phyloP scores from a whole-genome alignment of 2,888 invertebrate genomes.

The Drosophila greeni region DNA sequence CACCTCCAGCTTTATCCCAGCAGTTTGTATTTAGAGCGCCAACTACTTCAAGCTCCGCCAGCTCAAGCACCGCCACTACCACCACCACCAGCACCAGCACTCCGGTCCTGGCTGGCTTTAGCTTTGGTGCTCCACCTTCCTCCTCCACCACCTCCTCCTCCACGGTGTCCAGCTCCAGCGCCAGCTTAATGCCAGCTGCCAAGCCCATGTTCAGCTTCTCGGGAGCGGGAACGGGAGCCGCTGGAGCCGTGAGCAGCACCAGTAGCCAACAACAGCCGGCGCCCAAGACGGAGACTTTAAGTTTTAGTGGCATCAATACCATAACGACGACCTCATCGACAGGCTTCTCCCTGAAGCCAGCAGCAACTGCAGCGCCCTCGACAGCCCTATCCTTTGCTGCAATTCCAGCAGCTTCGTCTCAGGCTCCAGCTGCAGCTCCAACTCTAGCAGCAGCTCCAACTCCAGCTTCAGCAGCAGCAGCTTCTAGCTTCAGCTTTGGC shows the following conservation, averaged over 20 bases:
- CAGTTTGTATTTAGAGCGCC: conserved; percentile 26
- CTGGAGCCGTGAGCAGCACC: conserved; percentile 25
- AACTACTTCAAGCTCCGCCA: conserved; percentile 4
- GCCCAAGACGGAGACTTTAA: background rate
- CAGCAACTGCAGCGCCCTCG: background rate
- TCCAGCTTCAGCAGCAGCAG: background rate
- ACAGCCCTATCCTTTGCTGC: background rate
- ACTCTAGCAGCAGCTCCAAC: conserved; percentile 1
- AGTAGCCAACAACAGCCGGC: conserved; percentile 22
- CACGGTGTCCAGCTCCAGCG: conserved; percentile 40
- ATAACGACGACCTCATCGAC: conserved; percentile 12
- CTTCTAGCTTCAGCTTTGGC: conserved; percentile 23
- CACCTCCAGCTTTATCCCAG: background rate
- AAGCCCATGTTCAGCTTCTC: conserved; percentile 36
- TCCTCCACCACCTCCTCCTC: conserved; percentile 13
- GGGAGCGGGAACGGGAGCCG: conserved; percentile 7
- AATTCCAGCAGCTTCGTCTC: background rate
- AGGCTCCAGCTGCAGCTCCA: background rate
- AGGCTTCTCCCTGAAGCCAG: conserved; percentile 7
- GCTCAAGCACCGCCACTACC: conserved; percentile 5
- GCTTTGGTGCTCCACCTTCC: conserved; percentile 32
- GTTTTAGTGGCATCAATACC: conserved; percentile 15
- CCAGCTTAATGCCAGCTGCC: conserved; percentile 12
- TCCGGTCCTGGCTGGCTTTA: conserved; percentile 27
- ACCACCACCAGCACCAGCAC: background rate